phyloP scores from a whole-genome alignment of 1,140 invertebrate genomes.

The Triops cancriformis region DNA sequence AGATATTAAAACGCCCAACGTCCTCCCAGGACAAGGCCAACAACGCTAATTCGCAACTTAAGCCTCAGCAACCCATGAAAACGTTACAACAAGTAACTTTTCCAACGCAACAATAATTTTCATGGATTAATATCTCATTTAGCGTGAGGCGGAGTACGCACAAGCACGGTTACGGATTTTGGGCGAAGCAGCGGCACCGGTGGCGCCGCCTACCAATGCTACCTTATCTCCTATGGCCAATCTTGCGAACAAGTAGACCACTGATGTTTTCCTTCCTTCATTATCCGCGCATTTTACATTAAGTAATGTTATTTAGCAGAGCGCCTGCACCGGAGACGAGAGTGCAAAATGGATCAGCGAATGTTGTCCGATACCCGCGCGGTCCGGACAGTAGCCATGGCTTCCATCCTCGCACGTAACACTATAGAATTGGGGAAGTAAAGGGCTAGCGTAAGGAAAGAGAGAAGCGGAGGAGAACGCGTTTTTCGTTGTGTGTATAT shows the following conservation, averaged over 20 bases:
- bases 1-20: not conserved
- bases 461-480: not conserved
- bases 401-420: not conserved
- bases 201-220: not conserved
- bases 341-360: not conserved
- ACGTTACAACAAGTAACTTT: not conserved
- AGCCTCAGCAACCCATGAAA: not conserved
- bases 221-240: not conserved
- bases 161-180: conserved; percentile 10
- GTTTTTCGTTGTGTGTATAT: not conserved
- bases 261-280: not conserved
- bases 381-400: conserved; percentile 2
- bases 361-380: not conserved
- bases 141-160: not conserved
- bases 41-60: not conserved
- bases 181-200: not conserved
- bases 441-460: not conserved
- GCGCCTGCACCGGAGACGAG: not conserved
- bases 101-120: not conserved
- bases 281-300: not conserved
- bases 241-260: not conserved
- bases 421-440: not conserved
- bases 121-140: not conserved
- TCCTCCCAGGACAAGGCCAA: not conserved
- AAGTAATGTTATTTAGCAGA: not conserved